Conservation (phyloP, 2,888 invertebrate genomes). For the Mythimna vitellina region DNA sequence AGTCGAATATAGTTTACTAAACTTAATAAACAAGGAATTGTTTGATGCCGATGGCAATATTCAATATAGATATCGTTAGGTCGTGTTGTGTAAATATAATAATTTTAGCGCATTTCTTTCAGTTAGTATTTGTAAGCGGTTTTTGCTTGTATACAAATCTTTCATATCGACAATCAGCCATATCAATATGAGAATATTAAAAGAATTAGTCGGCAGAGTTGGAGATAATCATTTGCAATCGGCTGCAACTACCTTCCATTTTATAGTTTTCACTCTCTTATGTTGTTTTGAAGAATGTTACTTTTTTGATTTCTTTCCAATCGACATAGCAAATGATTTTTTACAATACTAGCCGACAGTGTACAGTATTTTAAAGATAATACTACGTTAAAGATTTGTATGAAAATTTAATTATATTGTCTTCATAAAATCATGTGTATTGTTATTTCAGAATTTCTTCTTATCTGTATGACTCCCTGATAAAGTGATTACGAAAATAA, state of each 20-base stretch:
- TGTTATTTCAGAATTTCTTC: slow-evolving; percentile 70
- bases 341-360: slow-evolving; percentile 85
- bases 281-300: slow-evolving; percentile 77
- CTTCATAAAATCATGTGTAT: slow-evolving; percentile 86
- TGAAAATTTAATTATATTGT: slow-evolving; percentile 93
- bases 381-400: slow-evolving; percentile 95
- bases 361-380: slow-evolving; percentile 95
- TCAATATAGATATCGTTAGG: slow-evolving; percentile 72
- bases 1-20: slow-evolving; percentile 63
- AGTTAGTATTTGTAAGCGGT: slow-evolving; percentile 79
- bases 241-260: slow-evolving; percentile 39
- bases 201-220: slow-evolving; percentile 82
- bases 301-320: slow-evolving; percentile 62
- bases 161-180: slow-evolving; percentile 93
- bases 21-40: slow-evolving; percentile 72
- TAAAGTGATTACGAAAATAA: background rate
- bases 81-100: slow-evolving; percentile 83
- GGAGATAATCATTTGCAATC: slow-evolving; percentile 81
- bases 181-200: slow-evolving; percentile 91
- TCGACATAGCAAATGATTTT: slow-evolving; percentile 80
- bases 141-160: slow-evolving; percentile 84
- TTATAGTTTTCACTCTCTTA: slow-evolving; percentile 55
- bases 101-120: slow-evolving; percentile 86
- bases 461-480: slow-evolving; percentile 30
- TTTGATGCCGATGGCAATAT: slow-evolving; percentile 77